Evolutionary conservation across 2,888 invertebrate genomes (phyloP).

Genomic region (Scrobipalpa costella): DNA sequence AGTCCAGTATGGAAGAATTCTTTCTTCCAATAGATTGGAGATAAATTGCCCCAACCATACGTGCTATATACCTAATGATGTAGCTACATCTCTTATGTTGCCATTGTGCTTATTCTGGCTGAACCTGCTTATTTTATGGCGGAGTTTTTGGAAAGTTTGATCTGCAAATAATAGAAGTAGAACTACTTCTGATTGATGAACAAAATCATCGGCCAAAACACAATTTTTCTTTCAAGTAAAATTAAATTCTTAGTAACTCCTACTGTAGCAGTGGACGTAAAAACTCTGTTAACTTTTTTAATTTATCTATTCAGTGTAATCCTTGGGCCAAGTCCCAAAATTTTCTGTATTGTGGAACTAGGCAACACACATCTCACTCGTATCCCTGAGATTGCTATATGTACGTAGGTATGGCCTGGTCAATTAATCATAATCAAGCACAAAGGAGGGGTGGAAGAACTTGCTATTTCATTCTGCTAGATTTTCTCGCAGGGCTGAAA

Average conservation of each 20-base stretch:
- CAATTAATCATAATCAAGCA: slow-evolving; percentile 19
- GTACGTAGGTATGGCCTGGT: not conserved
- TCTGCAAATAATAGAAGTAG: not conserved
- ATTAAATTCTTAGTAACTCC: too few species aligned
- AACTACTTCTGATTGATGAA: too few species aligned
- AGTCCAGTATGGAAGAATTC: too few species aligned
- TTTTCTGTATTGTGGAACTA: too few species aligned
- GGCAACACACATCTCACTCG: too few species aligned
- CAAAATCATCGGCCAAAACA: too few species aligned
- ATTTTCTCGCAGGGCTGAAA: not conserved
- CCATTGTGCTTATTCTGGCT: not conserved
- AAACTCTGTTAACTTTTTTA: too few species aligned
- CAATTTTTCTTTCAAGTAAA: too few species aligned
- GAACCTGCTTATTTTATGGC: not conserved
- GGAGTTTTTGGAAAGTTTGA: not conserved
- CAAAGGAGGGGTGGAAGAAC: slow-evolving; percentile 22
- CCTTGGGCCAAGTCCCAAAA: too few species aligned
- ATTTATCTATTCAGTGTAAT: too few species aligned
- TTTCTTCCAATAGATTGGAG: slow-evolving; percentile 51
- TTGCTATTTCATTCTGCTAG: not conserved
- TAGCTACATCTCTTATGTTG: not conserved
- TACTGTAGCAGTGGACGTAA: too few species aligned
- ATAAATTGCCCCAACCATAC: slow-evolving; percentile 51
- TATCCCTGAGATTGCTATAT: not conserved
- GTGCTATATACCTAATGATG: not conserved